Base-by-base conservation (phyloP, 2,888 invertebrate species). In the Aphodius granarius region DNA sequence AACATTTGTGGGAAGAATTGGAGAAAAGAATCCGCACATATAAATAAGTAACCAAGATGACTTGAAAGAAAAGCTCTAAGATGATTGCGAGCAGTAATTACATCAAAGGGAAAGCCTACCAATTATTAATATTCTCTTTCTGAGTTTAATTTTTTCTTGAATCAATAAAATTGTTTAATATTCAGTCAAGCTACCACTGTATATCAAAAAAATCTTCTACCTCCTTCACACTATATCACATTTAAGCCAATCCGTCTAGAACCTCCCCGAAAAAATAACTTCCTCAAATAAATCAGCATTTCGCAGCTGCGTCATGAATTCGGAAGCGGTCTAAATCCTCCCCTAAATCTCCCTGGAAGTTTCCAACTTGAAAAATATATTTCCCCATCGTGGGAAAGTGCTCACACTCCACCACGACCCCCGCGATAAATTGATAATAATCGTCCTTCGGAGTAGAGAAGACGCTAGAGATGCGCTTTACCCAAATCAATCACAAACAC, bases 401-500 rank as follows among this genome's bases (percentile, higher is more conserved):
- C 43, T 9, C 43, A 43, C 43, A 13, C 43, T 43, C 43, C 13
- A 43, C 43, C 3, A 43, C 43, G 9, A 43, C 13, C 43, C 43
- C 13, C 43, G 13, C 43, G 43, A 43, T 43, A 43, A 43, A 43
- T 43, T 43, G 43, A 43, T 43, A 43, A 43, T 43, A 43, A 43
- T 43, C 3, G 43, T 43, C 6, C 43, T 6, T 43, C 43, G 6
- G 43, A 43, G 43, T 13, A 43, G 9, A 43, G 43, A n/a, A n/a
- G n/a, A 6, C 66, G 20, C 68, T 20, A 68, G 6, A 68, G 15
- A 68, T 68, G 43, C 43, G 43, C 68, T 68, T 68, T 22, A 13
- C 4, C 22, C 9, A 20, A 68, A 68, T 68, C 68, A 68, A 68
- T 68, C 68, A 68, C 22, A 43, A 43, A 43, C 43, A 43, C 43